phyloP scores from a whole-genome alignment of 2,888 invertebrate genomes.

The Hirtodrosophila duncani region DNA sequence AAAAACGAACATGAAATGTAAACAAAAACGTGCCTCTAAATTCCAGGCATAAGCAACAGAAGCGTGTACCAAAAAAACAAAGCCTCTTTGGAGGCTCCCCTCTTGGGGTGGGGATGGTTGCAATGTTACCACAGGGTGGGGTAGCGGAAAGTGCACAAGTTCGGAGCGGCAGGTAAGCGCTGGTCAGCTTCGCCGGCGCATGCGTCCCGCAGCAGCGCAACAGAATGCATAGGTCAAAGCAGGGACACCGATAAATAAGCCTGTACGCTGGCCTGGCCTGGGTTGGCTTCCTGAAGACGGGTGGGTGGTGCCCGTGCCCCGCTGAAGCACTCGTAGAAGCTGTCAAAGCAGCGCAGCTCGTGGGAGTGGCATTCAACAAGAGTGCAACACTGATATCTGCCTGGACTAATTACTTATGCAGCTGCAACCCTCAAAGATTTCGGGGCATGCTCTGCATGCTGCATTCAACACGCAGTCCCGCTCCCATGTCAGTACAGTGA shows the following conservation, averaged over 20 bases:
- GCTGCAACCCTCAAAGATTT: not conserved
- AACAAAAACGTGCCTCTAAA: too few relatives aligned
- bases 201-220: slow-evolving; percentile 14
- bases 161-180: not conserved
- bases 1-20: too few relatives aligned
- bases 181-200: slow-evolving; percentile 17
- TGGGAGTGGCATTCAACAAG: slow-evolving; percentile 23
- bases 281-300: not conserved
- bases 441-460: too few relatives aligned
- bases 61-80: too few relatives aligned
- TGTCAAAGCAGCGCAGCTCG: slow-evolving; percentile 20
- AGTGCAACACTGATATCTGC: slow-evolving; percentile 7
- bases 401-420: slow-evolving; percentile 1
- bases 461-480: too few relatives aligned
- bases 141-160: not conserved
- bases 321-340: slow-evolving; percentile 2
- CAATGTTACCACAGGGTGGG: not conserved
- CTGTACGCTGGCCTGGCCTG: not conserved
- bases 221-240: slow-evolving; percentile 32
- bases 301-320: not conserved
- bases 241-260: slow-evolving; percentile 22
- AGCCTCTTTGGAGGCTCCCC: not conserved
- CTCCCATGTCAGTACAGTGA: too few relatives aligned
- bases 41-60: too few relatives aligned
- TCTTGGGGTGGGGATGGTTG: not conserved